phyloP scores from a whole-genome alignment of 2,888 invertebrate genomes.

The Hyalella azteca region DNA sequence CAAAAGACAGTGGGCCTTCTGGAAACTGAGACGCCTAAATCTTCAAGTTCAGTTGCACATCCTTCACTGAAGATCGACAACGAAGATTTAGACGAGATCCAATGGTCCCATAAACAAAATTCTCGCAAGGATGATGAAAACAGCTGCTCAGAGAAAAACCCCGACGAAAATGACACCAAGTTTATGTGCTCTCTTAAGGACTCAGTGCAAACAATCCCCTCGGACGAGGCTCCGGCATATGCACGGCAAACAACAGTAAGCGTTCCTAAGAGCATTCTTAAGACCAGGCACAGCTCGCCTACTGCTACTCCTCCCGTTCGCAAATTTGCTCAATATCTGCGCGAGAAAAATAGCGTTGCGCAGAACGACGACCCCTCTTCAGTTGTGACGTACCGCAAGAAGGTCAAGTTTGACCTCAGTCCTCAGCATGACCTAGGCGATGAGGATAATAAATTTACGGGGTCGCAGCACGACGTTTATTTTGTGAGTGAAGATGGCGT shows the following conservation, averaged over 20 bases:
- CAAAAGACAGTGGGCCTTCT: no score
- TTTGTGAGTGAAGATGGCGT: no score
- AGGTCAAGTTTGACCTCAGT: not conserved
- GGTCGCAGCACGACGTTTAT: not conserved
- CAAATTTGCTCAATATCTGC: conserved; percentile 4
- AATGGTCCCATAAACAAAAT: no score
- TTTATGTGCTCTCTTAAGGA: no score
- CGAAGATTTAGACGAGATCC: no score
- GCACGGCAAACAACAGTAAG: not conserved
- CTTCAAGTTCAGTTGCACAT: no score
- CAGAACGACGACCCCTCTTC: not conserved
- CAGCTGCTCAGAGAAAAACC: no score
- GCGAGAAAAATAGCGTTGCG: not conserved
- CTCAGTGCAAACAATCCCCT: conserved; percentile 4
- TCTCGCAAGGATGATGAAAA: no score
- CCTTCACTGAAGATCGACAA: no score
- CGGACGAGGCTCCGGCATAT: not conserved
- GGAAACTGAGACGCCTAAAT: no score
- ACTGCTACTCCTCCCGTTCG: not conserved
- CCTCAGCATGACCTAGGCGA: not conserved
- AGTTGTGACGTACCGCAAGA: not conserved
- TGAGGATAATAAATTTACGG: not conserved
- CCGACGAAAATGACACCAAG: no score
- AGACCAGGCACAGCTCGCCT: not conserved
- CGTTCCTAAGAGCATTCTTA: not conserved